Percentiles rank a stretch among this genome's conserved stretches.
Conservation (phyloP, 2,888 invertebrate species). For the Ormyrus nitidulus region DNA sequence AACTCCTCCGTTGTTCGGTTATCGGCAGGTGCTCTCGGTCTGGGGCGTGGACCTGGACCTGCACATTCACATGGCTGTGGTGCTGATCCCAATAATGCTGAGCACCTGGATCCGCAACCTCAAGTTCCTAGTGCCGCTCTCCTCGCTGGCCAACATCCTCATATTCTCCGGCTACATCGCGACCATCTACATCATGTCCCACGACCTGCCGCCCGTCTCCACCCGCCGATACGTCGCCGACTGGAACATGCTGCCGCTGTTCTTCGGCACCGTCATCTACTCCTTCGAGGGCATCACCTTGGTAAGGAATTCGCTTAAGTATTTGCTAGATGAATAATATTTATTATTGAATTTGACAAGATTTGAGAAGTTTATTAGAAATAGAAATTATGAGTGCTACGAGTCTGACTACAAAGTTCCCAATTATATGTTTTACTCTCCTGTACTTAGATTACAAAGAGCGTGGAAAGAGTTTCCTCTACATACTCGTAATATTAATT, state of each 20-base stretch:
- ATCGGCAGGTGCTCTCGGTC: conserved; percentile 81
- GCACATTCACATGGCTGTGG: conserved; percentile 85
- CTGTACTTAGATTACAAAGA: too few relatives aligned
- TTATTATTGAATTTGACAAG: too few relatives aligned
- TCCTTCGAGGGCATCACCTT: conserved; percentile 97
- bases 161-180: conserved; percentile 85
- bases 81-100: conserved; percentile 84
- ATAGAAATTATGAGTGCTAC: too few relatives aligned
- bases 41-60: conserved; percentile 81
- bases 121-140: conserved; percentile 86
- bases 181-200: conserved; percentile 86
- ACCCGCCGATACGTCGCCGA: conserved; percentile 80
- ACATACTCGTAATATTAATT: too few relatives aligned
- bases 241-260: conserved; percentile 85
- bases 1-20: neutral
- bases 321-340: neutral
- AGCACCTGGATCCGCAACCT: conserved; percentile 87
- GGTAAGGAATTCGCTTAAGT: conserved; percentile 77
- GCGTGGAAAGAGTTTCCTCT: too few relatives aligned
- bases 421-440: too few relatives aligned
- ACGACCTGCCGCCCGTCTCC: conserved; percentile 82
- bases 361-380: too few relatives aligned
- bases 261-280: conserved; percentile 96
- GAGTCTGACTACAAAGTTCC: too few relatives aligned
- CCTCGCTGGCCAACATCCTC: conserved; percentile 86